phyloP scores from a whole-genome alignment of 2,888 invertebrate species.

The Orthosia cruda region DNA sequence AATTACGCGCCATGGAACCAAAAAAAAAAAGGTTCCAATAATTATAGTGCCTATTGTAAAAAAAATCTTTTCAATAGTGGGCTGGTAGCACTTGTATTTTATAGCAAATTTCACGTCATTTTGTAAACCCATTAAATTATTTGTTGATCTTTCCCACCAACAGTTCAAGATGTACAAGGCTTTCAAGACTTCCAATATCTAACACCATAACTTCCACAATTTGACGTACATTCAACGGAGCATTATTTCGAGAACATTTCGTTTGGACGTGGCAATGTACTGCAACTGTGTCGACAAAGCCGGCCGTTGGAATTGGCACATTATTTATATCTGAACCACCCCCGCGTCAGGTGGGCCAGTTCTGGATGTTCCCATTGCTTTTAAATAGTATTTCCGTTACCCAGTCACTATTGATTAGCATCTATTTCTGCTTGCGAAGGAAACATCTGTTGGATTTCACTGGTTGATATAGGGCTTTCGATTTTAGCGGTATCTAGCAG shows the following conservation, averaged over 20 bases:
- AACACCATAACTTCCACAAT: slow-evolving; percentile 62
- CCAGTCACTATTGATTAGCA: slow-evolving; percentile 66
- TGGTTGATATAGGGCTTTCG: slow-evolving; percentile 32
- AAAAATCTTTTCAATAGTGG: slow-evolving; percentile 9
- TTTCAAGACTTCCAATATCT: slow-evolving; percentile 66
- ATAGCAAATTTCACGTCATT: slow-evolving; percentile 7
- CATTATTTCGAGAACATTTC: slow-evolving; percentile 70
- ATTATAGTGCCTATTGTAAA: slow-evolving; percentile 11
- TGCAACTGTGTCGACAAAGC: slow-evolving; percentile 81
- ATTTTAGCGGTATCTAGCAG: slow-evolving; percentile 26
- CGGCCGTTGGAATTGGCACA: slow-evolving; percentile 80
- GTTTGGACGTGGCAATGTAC: slow-evolving; percentile 76
- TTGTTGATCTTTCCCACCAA: slow-evolving; percentile 15
- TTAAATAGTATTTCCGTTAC: slow-evolving; percentile 68
- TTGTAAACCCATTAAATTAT: slow-evolving; percentile 22
- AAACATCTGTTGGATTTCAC: slow-evolving; percentile 49
- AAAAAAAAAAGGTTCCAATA: slow-evolving; percentile 11
- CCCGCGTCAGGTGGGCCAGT: slow-evolving; percentile 76
- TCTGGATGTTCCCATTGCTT: slow-evolving; percentile 70
- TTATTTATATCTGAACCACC: slow-evolving; percentile 83
- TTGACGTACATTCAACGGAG: slow-evolving; percentile 58
- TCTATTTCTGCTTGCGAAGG: slow-evolving; percentile 59
- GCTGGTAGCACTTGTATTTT: not conserved
- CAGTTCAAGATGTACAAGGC: slow-evolving; percentile 32
- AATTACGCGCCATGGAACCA: not conserved